A percentile compares a stretch with the other conserved stretches of the same genome.
phyloP scores from a whole-genome alignment of 2,113 vertebrate species.

The Callithrix jacchus region DNA sequence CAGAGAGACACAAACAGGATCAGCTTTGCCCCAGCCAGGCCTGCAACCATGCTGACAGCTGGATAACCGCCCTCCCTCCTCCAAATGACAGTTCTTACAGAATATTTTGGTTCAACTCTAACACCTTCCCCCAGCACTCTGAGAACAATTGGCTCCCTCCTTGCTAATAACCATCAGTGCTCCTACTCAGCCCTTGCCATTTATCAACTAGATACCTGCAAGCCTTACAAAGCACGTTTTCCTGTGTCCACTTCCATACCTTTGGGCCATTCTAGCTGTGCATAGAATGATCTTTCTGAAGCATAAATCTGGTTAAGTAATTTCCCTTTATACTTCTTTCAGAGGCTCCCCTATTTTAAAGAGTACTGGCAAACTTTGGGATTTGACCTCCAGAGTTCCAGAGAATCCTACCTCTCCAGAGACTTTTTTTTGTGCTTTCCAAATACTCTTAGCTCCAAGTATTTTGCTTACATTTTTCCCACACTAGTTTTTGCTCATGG shows the following conservation, averaged over 20 bases:
- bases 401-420: neutral
- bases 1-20: neutral
- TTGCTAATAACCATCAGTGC: neutral
- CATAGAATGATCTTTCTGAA: neutral
- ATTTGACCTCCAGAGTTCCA: neutral
- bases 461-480: neutral
- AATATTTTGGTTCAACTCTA: neutral
- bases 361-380: neutral
- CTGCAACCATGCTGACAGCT: conserved; percentile 28
- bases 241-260: neutral
- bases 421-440: neutral
- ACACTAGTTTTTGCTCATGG: neutral
- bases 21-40: neutral
- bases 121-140: neutral
- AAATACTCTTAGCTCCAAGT: neutral
- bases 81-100: neutral
- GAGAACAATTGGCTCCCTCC: neutral
- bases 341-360: neutral
- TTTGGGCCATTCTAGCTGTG: neutral
- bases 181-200: neutral
- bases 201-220: neutral
- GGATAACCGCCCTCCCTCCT: neutral
- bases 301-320: neutral
- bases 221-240: neutral
- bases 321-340: neutral